Conservation (phyloP, 2,888 invertebrate species). For the Balanococcus diminutus region DNA sequence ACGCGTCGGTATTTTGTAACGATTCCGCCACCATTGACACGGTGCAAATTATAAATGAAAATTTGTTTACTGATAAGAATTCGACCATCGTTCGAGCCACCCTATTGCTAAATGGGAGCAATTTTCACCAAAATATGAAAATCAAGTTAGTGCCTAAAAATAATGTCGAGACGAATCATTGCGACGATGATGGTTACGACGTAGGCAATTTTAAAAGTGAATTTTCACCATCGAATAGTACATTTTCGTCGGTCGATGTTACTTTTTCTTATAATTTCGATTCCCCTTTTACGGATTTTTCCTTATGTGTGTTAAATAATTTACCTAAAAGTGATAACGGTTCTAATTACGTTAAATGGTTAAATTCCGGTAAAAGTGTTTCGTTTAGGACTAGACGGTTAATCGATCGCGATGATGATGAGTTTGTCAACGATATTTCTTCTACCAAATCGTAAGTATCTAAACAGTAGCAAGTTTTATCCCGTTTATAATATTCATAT, state of each 20-base stretch:
- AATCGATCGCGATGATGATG: not conserved
- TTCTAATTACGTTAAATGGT: conserved; percentile 21
- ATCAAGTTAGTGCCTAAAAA: conserved; percentile 56
- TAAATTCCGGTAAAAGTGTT: conserved; percentile 30
- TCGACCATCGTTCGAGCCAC: conserved; percentile 56
- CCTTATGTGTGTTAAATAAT: conserved; percentile 40
- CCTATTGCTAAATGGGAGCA: conserved; percentile 57
- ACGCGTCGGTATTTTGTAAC: conserved; percentile 1
- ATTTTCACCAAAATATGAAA: conserved; percentile 57
- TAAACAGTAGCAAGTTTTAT: no score
- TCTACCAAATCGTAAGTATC: not conserved
- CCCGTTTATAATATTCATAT: no score
- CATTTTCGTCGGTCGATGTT: conserved; percentile 24
- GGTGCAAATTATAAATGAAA: conserved; percentile 57
- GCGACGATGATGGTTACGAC: conserved; percentile 33
- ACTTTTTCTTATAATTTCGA: not conserved
- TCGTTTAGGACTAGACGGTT: conserved; percentile 41
- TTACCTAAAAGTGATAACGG: not conserved
- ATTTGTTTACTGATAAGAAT: conserved; percentile 55
- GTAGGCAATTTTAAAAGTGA: not conserved
- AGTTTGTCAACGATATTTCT: not conserved
- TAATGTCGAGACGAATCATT: conserved; percentile 54
- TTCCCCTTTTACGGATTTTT: conserved; percentile 23
- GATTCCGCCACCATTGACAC: conserved; percentile 55
- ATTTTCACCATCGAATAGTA: not conserved